These are phyloP conservation scores for Eurosta solidaginis DNA, from an alignment of 1,140 invertebrate genomes.

Conservation along the genomic window DNA sequence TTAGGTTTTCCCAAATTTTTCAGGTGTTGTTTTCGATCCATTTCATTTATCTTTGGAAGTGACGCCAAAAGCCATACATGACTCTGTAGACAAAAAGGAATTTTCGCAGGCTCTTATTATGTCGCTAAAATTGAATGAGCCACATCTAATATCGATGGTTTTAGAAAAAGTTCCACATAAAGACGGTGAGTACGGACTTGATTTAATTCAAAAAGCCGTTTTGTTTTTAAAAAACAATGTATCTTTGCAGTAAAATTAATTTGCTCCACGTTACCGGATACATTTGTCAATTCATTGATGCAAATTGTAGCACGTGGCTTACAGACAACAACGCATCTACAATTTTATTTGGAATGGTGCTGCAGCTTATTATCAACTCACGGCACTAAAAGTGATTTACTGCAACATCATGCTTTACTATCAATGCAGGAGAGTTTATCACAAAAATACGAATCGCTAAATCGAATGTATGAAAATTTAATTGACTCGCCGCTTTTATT, in stretches of 20 bases:
- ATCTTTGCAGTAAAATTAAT: constrained; percentile 75
- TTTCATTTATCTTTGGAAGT: constrained; percentile 81
- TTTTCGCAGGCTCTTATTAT: constrained; percentile 79
- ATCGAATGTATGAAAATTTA: constrained; percentile 79
- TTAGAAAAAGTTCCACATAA: constrained; percentile 78
- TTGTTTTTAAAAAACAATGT: background rate
- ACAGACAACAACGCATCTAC: constrained; percentile 79
- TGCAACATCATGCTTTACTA: constrained; percentile 69
- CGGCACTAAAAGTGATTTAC: constrained; percentile 61
- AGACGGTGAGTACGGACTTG: constrained; percentile 69
- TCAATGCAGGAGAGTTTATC: constrained; percentile 80
- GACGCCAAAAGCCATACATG: constrained; percentile 74
- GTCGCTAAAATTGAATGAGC: constrained; percentile 86
- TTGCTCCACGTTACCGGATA: constrained; percentile 68
- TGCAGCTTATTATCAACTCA: constrained; percentile 69
- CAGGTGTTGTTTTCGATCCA: constrained; percentile 71
- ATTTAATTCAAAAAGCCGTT: background rate
- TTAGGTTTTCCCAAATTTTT: background rate
- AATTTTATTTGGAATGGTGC: constrained; percentile 87
- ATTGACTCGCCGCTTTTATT: background rate
- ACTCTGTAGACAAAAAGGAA: constrained; percentile 68
- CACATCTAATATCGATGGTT: constrained; percentile 76
- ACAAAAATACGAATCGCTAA: constrained; percentile 78
- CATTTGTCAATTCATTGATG: constrained; percentile 78
- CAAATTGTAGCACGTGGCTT: constrained; percentile 72